A percentile compares a stretch with the other conserved stretches of the same genome.
Conservation (phyloP, 64 coral and sea anemone genomes). For the Montipora efflorescens region DNA sequence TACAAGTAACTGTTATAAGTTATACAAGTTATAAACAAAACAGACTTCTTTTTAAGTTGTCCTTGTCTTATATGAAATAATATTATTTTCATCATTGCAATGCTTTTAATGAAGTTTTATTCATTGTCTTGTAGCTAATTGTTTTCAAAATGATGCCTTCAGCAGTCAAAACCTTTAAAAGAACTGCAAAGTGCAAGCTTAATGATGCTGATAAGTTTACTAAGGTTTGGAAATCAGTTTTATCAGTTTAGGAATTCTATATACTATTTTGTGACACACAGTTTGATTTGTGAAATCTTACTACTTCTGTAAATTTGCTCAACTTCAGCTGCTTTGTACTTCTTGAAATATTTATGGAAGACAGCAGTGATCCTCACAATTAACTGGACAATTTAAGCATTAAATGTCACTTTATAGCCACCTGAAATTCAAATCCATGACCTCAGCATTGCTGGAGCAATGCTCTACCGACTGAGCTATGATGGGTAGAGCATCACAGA, state of each 20-base stretch:
- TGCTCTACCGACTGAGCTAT: too few species aligned
- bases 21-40: neutral
- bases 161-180: slow-evolving; percentile 60
- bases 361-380: too few species aligned
- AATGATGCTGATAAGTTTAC: slow-evolving; percentile 94
- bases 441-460: too few species aligned
- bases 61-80: neutral
- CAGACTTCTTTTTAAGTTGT: neutral
- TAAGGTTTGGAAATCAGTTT: slow-evolving; percentile 59
- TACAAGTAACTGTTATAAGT: too few species aligned
- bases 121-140: slow-evolving; percentile 68
- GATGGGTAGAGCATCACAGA: too few species aligned
- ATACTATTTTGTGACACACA: too few species aligned
- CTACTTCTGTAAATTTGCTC: neutral
- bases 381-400: too few species aligned
- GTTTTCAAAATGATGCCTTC: slow-evolving; percentile 73
- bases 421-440: too few species aligned
- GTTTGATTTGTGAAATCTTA: neutral
- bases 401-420: too few species aligned
- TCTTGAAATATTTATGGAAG: neutral
- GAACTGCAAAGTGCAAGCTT: slow-evolving; percentile 55
- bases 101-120: neutral
- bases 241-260: neutral
- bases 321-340: neutral
- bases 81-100: neutral